Evolutionary conservation across 2,888 invertebrate genomes (phyloP), one percentile per base, ranked within the genome.

Genomic region (Protodeltote pygarga): DNA sequence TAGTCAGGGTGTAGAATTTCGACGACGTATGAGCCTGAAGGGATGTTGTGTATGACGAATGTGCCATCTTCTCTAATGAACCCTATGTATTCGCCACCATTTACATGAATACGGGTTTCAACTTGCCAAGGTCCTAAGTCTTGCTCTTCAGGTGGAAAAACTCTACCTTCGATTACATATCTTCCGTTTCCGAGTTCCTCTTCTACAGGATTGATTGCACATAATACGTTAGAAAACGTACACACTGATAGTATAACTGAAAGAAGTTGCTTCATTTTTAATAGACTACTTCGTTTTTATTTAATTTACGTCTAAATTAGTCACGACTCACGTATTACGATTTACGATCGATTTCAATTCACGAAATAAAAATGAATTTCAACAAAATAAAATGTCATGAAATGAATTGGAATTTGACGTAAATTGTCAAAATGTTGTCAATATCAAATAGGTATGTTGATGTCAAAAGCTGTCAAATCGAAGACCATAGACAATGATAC

Each of bases 1-100:
- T 95, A 98, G 77, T 98, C 96, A 0, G 98, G 97, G 87, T 98
- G 95, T 23, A 97, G 91, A 5, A 98, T 95, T 92, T 99, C 99
- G 0, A 99, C 93, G 3, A 99, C 95, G 82, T 98, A 99, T 0
- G 99, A 99, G 4, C 98, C 98, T 0, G 96, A 95, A 0, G 97
- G 96, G 0, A 99, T 93, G 74, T 97, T 97, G 74, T 96, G 95
- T 25, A 99, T 94, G 2, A 95, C 91, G 83, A 99, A 99, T 3
- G 96, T 94, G 8, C 99, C 99, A 87, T 99, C 99, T 68, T 96
- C 96, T 71, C 96, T 96, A 9, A 98, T 90, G 80, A 97, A 98
- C 33, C 97, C 98, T 65, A 97, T 93, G 79, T 95, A 96, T 83
- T 97, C 96, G 9, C 98, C 98, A 5, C 97, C 97, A 80, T 98